Percentiles rank a stretch among this genome's conserved stretches.
phyloP scores from a whole-genome alignment of 2,113 vertebrate genomes.

The Seriola aureovittata region DNA sequence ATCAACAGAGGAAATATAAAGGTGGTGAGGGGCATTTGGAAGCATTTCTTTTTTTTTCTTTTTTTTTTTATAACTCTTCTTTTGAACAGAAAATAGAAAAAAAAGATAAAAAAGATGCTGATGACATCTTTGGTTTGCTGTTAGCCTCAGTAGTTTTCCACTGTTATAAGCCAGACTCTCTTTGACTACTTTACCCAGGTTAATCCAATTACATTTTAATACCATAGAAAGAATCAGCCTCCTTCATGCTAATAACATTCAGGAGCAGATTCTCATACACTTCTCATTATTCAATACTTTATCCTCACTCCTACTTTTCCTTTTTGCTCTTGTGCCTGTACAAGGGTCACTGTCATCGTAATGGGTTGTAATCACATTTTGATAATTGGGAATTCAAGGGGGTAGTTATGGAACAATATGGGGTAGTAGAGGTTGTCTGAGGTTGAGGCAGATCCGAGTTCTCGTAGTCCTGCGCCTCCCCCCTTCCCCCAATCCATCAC shows the following conservation, averaged over 20 bases:
- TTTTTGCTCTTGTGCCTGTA: conserved; percentile 27
- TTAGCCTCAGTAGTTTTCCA: neutral
- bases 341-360: conserved; percentile 57
- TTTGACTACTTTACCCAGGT: conserved; percentile 10
- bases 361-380: conserved; percentile 66
- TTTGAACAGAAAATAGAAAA: neutral
- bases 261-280: conserved; percentile 39
- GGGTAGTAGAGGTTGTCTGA: conserved; percentile 32
- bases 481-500: conserved; percentile 20
- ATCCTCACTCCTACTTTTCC: conserved; percentile 25
- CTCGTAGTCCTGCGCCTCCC: conserved; percentile 2
- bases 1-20: conserved; percentile 28
- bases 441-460: conserved; percentile 34
- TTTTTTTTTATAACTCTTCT: conserved; percentile 1
- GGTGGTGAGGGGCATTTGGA: conserved; percentile 4
- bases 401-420: conserved; percentile 57
- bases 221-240: conserved; percentile 6
- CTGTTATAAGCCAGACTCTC: neutral
- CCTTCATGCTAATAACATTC: conserved; percentile 24
- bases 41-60: neutral
- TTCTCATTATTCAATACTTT: conserved; percentile 56
- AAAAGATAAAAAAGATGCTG: conserved; percentile 12
- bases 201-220: conserved; percentile 51
- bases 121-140: conserved; percentile 9
- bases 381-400: conserved; percentile 62